phyloP scores from a whole-genome alignment of 37 sponge, comb jelly and placozoan species.

The Chondrosia reniformis region DNA sequence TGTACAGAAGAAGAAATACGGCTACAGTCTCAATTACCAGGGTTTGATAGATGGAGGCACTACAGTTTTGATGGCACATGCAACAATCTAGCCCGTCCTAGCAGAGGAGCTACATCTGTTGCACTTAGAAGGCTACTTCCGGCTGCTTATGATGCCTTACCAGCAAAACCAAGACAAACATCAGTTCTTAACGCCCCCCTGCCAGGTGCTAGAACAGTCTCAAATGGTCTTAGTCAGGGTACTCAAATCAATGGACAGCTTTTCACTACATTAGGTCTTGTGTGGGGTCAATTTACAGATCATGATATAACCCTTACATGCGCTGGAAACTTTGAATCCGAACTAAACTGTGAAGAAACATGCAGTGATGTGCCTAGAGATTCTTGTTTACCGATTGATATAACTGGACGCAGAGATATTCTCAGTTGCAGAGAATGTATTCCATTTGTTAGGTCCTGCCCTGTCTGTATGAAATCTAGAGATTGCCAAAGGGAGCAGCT shows the following conservation, averaged over 20 bases:
- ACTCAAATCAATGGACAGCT: neutral
- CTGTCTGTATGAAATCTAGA: constrained; percentile 20
- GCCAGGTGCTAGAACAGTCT: neutral
- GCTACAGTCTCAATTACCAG: neutral
- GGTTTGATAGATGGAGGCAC: constrained; percentile 18
- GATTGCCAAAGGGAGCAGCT: constrained; percentile 54
- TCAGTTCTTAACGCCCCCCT: neutral
- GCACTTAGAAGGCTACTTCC: constrained; percentile 35
- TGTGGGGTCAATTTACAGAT: constrained; percentile 79
- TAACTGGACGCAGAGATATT: constrained; percentile 29
- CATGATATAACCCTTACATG: constrained; percentile 65
- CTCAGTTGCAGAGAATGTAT: constrained; percentile 36
- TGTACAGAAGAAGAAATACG: neutral
- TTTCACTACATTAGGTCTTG: constrained; percentile 64
- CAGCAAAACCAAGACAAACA: neutral
- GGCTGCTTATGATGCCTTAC: constrained; percentile 31
- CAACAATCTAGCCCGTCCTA: constrained; percentile 66
- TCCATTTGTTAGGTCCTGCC: constrained; percentile 50
- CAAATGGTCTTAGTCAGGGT: neutral
- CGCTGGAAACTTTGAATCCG: constrained; percentile 18
- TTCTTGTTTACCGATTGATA: constrained; percentile 70
- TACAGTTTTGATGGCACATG: constrained; percentile 85
- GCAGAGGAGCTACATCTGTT: constrained; percentile 29
- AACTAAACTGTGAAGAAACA: neutral
- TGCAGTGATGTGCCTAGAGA: neutral